Conservation (phyloP, 2,888 invertebrate genomes). For the Papilio demoleus region DNA sequence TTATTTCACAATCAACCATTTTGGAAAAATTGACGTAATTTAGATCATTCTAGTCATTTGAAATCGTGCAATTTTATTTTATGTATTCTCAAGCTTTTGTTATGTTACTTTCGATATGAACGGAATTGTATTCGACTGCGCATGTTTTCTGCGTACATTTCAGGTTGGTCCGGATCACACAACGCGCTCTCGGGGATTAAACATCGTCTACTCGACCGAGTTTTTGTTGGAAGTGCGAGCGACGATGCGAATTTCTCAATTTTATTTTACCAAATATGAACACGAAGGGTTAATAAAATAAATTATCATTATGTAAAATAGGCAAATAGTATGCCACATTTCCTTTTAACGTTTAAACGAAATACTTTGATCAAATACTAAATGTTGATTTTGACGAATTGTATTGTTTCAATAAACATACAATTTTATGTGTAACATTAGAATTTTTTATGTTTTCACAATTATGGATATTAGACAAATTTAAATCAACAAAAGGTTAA, state of each 20-base stretch:
- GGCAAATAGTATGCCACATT: too few relatives aligned
- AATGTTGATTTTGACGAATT: too few relatives aligned
- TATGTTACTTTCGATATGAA: not conserved
- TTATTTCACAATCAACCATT: not conserved
- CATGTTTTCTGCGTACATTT: slow-evolving; percentile 13
- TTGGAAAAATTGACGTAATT: not conserved
- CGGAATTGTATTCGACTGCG: not conserved
- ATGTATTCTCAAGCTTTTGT: not conserved
- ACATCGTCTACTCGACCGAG: slow-evolving; percentile 16
- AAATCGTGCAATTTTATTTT: too few relatives aligned
- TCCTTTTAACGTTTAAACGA: too few relatives aligned
- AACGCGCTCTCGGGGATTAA: slow-evolving; percentile 19
- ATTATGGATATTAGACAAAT: not conserved
- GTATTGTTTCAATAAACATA: too few relatives aligned
- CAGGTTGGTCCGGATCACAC: slow-evolving; percentile 13
- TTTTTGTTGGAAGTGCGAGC: slow-evolving; percentile 12
- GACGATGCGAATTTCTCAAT: slow-evolving; percentile 1
- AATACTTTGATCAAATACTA: too few relatives aligned
- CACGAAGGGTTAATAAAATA: not conserved
- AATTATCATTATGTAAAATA: not conserved
- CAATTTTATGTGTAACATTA: too few relatives aligned
- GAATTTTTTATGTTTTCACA: too few relatives aligned
- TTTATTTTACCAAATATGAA: not conserved
- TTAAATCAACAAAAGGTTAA: not conserved
- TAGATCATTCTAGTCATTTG: not conserved